Evolutionary conservation across 92 coral and sea anemone genomes (phyloP).

Genomic region (Parazoanthus atlanticus): DNA sequence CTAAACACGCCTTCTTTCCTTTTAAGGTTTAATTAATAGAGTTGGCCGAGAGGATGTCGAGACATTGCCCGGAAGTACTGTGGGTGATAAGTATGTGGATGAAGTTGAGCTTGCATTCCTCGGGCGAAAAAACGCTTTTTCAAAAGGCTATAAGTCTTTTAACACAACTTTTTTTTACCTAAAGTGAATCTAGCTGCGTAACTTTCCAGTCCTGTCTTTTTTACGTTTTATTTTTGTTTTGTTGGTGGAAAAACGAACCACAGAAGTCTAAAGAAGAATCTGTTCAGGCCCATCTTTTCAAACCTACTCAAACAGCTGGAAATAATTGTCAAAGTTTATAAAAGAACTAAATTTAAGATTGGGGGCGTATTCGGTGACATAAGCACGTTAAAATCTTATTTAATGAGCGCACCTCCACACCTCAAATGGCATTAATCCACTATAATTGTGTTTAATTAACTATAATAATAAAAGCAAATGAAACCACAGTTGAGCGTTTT

Average conservation of each 20-base stretch:
- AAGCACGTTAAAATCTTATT: constrained; percentile 19
- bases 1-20: constrained; percentile 37
- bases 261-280: constrained; percentile 15
- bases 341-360: constrained; percentile 32
- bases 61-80: constrained; percentile 29
- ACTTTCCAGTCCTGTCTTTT: neutral
- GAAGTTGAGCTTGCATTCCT: constrained; percentile 4
- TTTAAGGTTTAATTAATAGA: constrained; percentile 33
- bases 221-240: neutral
- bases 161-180: neutral
- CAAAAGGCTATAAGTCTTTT: neutral
- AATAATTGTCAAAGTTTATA: constrained; percentile 31
- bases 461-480: constrained; percentile 8
- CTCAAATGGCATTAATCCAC: constrained; percentile 17
- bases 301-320: constrained; percentile 33
- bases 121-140: constrained; percentile 8
- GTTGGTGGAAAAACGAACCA: constrained; percentile 1
- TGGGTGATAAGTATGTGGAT: constrained; percentile 19
- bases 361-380: constrained; percentile 30
- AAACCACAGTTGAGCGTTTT: constrained; percentile 28
- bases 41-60: constrained; percentile 22
- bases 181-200: neutral
- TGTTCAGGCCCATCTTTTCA: neutral
- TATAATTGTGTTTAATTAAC: constrained; percentile 40
- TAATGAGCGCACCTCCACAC: constrained; percentile 25